Conservation (phyloP, 2,113 vertebrate genomes). For the Otocyon megalotis region DNA sequence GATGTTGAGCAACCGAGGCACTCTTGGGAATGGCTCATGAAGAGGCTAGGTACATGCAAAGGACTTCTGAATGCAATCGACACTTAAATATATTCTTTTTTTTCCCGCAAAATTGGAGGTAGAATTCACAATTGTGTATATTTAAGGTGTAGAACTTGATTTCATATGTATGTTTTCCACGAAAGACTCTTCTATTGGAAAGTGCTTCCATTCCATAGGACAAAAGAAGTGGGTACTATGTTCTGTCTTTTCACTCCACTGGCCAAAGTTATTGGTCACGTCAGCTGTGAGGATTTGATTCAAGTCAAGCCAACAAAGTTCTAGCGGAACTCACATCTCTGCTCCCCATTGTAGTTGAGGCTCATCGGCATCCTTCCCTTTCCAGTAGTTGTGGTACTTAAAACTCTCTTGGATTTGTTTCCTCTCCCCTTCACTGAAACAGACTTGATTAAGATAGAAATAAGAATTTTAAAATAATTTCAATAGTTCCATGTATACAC, state of each 20-base stretch:
- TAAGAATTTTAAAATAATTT: background rate
- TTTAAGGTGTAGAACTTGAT: background rate
- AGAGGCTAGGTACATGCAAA: background rate
- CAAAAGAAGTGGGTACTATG: rapidly evolving
- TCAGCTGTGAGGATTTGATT: background rate
- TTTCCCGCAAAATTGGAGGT: background rate
- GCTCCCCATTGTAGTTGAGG: background rate
- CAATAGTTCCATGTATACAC: background rate
- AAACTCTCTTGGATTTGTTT: background rate
- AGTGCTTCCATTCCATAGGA: background rate
- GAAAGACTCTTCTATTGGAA: background rate
- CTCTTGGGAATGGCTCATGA: background rate
- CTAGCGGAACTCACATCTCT: background rate
- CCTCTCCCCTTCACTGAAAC: background rate
- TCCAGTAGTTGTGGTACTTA: background rate
- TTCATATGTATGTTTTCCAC: background rate
- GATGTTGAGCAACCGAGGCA: too few relatives aligned
- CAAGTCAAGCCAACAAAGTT: background rate
- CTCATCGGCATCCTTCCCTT: background rate
- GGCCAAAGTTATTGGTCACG: background rate
- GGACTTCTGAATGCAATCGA: background rate
- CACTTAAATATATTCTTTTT: background rate
- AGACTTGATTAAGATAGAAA: background rate
- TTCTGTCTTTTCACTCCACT: background rate
- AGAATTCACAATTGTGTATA: background rate